Evolutionary conservation across 2,113 vertebrate genomes (phyloP), one percentile per base, ranked within the genome.

Genomic region (Chiloscyllium plagiosum): DNA sequence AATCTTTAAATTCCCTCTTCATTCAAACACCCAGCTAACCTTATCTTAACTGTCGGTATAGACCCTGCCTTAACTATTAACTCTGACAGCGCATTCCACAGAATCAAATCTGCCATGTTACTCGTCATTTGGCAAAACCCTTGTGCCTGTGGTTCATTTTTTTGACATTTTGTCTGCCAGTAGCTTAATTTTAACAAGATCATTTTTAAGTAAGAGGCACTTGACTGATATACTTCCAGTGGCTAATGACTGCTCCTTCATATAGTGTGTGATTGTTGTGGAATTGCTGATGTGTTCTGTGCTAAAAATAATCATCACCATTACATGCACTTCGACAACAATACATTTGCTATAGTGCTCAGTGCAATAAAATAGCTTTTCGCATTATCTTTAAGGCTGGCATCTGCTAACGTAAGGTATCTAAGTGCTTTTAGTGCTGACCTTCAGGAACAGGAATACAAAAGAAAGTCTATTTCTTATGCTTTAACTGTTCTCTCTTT

Each of bases 181-280:
- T 72, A 42, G 68, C 50, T 95, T 52, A 66, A 93, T 93, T 93
- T 87, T 65, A 93, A 37, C 94, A 95, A 69, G 69, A 95, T 13
- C 24, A 95, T 95, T 95, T 50, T 70, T 72, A 95, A 72, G 94
- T 50, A 95, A 56, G 42, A 72, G 68, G 42, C 94, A 95, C 94
- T 95, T 95, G 94, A 95, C 68, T 72, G 94, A 17, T 95, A 15
- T 95, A 72, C 69, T 29, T 72, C 69, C 26, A 95, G 68, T 42
- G 24, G 68, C 94, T 95, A 95, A 95, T 95, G 94, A 65, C 37
- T 95, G 65, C 93, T 70, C 37, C 93, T 94, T 70, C 68, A 70
- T 70, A 94, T 15, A 94, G 7, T 70, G 61, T 61, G 37, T 61
- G 87, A 68, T 94, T 94, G 66, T 70, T 94, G 42, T 52, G 42